Conservation (phyloP, 2,888 invertebrate species). For the Gonocerus acuteangulatus region DNA sequence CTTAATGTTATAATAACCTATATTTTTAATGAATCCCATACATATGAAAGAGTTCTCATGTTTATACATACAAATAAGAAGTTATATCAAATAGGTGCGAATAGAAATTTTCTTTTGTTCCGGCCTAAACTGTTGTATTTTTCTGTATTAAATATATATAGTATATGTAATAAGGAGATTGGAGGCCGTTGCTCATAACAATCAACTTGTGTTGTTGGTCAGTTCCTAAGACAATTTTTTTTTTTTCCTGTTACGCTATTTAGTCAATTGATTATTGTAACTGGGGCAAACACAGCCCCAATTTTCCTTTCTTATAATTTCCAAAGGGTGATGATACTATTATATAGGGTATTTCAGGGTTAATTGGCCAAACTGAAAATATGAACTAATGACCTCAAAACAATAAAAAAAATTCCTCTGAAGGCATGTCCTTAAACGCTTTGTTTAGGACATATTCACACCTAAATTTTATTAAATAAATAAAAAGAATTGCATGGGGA, state of each 20-base stretch:
- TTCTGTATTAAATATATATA: slow-evolving; percentile 2
- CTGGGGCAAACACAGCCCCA: background rate
- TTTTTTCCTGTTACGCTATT: background rate
- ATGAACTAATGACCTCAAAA: too few species aligned
- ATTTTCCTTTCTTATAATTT: background rate
- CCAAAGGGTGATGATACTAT: background rate
- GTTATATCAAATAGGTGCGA: slow-evolving; percentile 3
- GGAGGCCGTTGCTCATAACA: slow-evolving; percentile 13
- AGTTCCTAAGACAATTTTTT: slow-evolving; percentile 8
- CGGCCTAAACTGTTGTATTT: slow-evolving; percentile 21
- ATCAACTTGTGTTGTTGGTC: slow-evolving; percentile 21
- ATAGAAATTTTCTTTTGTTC: slow-evolving; percentile 16
- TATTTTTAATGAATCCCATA: slow-evolving; percentile 16
- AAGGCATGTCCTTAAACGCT: too few species aligned
- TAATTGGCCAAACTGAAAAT: too few species aligned
- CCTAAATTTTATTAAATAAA: too few species aligned
- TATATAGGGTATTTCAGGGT: too few species aligned
- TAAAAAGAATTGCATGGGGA: too few species aligned
- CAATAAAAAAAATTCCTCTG: too few species aligned
- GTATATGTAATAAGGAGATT: background rate
- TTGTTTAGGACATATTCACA: too few species aligned
- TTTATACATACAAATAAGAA: slow-evolving; percentile 1
- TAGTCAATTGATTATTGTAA: background rate
- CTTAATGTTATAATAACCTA: slow-evolving; percentile 5
- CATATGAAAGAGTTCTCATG: slow-evolving; percentile 5